Evolutionary conservation across 2,797 vertebrate genomes (phyloP).

Genomic region (Setipinna tenuifilis): DNA sequence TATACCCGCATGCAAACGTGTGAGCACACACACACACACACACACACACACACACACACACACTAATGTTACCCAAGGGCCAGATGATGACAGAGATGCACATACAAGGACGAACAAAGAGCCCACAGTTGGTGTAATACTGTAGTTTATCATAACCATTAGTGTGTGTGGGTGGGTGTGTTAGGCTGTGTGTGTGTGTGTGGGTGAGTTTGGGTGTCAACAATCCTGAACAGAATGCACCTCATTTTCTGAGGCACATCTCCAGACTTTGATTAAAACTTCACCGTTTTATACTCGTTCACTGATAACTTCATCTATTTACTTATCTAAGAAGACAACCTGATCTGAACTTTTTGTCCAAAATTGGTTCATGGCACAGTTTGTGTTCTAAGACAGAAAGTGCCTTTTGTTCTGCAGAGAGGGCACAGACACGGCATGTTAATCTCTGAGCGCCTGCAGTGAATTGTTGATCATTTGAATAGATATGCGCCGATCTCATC

Average conservation of each 20-base stretch:
- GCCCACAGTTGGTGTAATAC: too few species aligned
- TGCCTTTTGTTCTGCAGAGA: not conserved
- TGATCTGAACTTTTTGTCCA: not conserved
- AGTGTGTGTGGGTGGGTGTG: not conserved
- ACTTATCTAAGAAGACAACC: not conserved
- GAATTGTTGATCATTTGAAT: not conserved
- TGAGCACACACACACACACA: not conserved
- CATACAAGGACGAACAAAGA: too few species aligned
- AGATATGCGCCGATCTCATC: not conserved
- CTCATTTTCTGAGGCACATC: not conserved
- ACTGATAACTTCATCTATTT: not conserved
- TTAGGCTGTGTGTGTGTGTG: not conserved
- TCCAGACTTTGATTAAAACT: not conserved
- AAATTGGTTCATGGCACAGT: not conserved
- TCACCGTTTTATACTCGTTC: not conserved
- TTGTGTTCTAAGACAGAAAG: not conserved
- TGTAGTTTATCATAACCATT: too few species aligned
- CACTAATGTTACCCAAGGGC: not conserved
- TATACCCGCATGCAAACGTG: not conserved
- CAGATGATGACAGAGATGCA: too few species aligned
- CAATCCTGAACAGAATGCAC: not conserved
- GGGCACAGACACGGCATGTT: not conserved
- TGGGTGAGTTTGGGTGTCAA: not conserved
- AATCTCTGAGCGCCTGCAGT: not conserved
- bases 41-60: not conserved